phyloP scores from a whole-genome alignment of 2,888 invertebrate species.

The Argynnis bischoffii region DNA sequence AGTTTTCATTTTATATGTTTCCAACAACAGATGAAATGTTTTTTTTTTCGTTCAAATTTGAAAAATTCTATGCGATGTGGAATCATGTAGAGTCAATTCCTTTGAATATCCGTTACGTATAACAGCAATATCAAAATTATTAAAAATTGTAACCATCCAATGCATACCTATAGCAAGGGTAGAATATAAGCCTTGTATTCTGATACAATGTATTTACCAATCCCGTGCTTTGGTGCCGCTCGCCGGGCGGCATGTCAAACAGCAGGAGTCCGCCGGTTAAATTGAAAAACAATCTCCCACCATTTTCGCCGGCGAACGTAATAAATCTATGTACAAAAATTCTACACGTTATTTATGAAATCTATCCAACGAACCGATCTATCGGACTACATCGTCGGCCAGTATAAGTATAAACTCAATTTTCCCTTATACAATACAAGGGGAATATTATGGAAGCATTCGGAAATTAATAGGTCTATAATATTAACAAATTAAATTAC shows the following conservation, averaged over 20 bases:
- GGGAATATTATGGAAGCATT: too few relatives aligned
- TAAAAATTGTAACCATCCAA: slow-evolving; percentile 1
- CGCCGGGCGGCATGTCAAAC: slow-evolving; percentile 75
- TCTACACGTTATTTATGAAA: slow-evolving; percentile 82
- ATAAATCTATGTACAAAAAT: slow-evolving; percentile 83
- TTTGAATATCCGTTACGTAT: neutral
- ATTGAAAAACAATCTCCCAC: slow-evolving; percentile 83
- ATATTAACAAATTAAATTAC: too few relatives aligned
- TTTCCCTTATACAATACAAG: too few relatives aligned
- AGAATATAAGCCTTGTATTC: slow-evolving; percentile 32
- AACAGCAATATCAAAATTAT: slow-evolving; percentile 20
- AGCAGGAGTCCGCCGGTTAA: slow-evolving; percentile 78
- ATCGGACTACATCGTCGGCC: slow-evolving; percentile 59
- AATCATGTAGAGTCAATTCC: too few relatives aligned
- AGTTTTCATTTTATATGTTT: too few relatives aligned
- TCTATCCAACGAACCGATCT: slow-evolving; percentile 70
- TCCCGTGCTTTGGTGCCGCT: slow-evolving; percentile 48
- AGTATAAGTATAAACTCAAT: slow-evolving; percentile 31
- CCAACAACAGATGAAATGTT: too few relatives aligned
- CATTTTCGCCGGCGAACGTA: slow-evolving; percentile 81
- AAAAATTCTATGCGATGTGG: too few relatives aligned
- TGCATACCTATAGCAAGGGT: slow-evolving; percentile 19
- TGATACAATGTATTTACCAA: slow-evolving; percentile 49
- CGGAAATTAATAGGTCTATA: too few relatives aligned
- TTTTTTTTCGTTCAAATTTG: too few relatives aligned